Percentiles rank a stretch among this genome's conserved stretches.
phyloP scores from a whole-genome alignment of 2,888 invertebrate species.

The Archips crataeganus region DNA sequence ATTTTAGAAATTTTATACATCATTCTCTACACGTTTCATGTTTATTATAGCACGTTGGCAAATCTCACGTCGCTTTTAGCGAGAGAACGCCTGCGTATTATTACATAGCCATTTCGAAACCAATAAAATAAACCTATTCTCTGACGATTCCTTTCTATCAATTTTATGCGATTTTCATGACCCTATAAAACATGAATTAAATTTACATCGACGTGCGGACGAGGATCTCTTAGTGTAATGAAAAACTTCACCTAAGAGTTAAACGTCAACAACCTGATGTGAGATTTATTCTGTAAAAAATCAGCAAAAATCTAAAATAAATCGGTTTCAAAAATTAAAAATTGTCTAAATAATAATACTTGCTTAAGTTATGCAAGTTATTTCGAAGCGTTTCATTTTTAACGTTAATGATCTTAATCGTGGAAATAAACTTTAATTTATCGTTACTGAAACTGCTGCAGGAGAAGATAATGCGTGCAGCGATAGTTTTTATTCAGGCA shows the following conservation, averaged over 20 bases:
- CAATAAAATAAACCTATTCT: conserved; percentile 47
- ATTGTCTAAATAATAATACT: background rate
- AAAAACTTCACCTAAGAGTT: background rate
- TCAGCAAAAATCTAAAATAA: background rate
- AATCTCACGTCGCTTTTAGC: conserved; percentile 12
- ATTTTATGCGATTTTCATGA: conserved; percentile 56
- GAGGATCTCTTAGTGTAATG: background rate
- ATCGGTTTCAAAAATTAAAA: background rate
- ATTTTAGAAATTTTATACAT: conserved; percentile 18
- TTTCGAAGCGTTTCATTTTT: conserved; percentile 19
- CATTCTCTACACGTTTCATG: conserved; percentile 4
- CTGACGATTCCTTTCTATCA: conserved; percentile 51
- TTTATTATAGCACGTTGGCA: conserved; percentile 26
- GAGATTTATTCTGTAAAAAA: background rate
- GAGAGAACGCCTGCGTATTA: conserved; percentile 21
- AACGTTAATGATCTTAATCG: conserved; percentile 32
- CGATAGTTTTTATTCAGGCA: conserved; percentile 28
- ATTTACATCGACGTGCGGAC: conserved; percentile 21
- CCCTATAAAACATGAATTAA: conserved; percentile 57
- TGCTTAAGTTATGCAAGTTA: background rate
- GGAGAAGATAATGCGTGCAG: conserved; percentile 8
- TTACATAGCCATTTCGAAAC: conserved; percentile 31
- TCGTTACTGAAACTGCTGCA: conserved; percentile 21
- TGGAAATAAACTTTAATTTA: conserved; percentile 32
- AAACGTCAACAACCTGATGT: background rate